A percentile compares a stretch with the other conserved stretches of the same genome.
phyloP scores from a whole-genome alignment of 2,888 invertebrate genomes.

The Lottia scabra region DNA sequence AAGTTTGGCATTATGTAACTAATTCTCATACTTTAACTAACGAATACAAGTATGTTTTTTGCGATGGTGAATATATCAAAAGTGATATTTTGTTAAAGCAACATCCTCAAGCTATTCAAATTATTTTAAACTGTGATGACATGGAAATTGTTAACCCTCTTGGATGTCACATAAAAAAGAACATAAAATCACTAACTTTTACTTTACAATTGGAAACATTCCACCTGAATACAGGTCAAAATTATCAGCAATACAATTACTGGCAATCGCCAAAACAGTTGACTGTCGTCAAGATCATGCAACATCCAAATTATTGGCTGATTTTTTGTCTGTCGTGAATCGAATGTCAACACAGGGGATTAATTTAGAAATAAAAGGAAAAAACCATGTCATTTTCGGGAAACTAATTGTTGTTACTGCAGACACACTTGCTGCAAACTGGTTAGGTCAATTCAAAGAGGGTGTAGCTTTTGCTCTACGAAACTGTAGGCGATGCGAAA shows the following conservation, averaged over 20 bases:
- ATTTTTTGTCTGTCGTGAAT: neutral
- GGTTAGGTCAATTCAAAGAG: neutral
- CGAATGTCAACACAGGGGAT: neutral
- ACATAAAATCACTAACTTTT: neutral
- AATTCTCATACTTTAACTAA: neutral
- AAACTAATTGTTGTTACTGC: neutral
- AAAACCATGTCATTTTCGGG: neutral
- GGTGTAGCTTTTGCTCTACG: neutral
- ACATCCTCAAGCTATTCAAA: neutral
- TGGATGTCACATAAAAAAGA: neutral
- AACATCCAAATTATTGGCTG: neutral
- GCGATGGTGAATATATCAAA: neutral
- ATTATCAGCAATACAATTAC: neutral
- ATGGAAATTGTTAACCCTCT: conserved; percentile 13
- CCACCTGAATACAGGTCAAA: neutral
- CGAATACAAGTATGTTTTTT: neutral
- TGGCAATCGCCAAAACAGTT: neutral
- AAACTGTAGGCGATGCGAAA: neutral
- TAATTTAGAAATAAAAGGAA: neutral
- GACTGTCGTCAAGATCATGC: neutral
- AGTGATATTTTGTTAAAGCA: neutral
- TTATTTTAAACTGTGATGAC: neutral
- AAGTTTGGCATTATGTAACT: too few species aligned
- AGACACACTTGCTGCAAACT: neutral
- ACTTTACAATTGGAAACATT: neutral